Base-by-base conservation (phyloP, 2,797 vertebrate genomes). In the Coendou prehensilis region DNA sequence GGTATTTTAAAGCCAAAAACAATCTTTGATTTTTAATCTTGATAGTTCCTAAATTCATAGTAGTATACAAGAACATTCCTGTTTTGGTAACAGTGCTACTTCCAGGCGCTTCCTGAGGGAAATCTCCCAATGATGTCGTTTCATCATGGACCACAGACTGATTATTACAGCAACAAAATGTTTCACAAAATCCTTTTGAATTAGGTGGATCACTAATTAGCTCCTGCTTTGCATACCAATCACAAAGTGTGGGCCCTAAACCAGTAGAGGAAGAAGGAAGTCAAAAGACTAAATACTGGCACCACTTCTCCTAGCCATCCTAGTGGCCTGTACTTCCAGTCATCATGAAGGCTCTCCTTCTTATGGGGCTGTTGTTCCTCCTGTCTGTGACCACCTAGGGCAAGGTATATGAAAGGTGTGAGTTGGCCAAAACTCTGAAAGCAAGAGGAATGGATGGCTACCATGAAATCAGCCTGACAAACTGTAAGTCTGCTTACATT, bases 401-500 rank as follows among this genome's bases (percentile, higher is more conserved):
- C 50, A 98, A 98, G 75, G 0, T 83, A 41, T 98, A 0, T 30
- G 41, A 91, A 52, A 93, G 80, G 15, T 97, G 97, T 61, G 97
- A 98, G 23, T 85, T 98, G 9, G 97, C 98, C 93, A 97, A 15
- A 33, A 2, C 5, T 30, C 63, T 64, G 63, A 33, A 64, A 64
- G 28, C 63, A 64, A 95, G 0, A 5, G 96, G 97, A 17, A n/a
- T 93, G 20, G 94, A 54, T 87, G 93, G 63, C 28, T 64, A 64
- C 28, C 0, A 0, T 0, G 96, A 97, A 63, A 1, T 90, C 86
- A 97, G 89, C 85, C 90, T 98, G 69, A 76, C 92, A 45, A 84
- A 96, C 81, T 98, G 94, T 97, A 97, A 97, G 97, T 98, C 54
- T 79, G 26, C 1, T 52, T 33, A 10, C 20, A 41, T 22, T 18